phyloP scores from a whole-genome alignment of 1,140 invertebrate genomes.

The Apolygus lucorum region DNA sequence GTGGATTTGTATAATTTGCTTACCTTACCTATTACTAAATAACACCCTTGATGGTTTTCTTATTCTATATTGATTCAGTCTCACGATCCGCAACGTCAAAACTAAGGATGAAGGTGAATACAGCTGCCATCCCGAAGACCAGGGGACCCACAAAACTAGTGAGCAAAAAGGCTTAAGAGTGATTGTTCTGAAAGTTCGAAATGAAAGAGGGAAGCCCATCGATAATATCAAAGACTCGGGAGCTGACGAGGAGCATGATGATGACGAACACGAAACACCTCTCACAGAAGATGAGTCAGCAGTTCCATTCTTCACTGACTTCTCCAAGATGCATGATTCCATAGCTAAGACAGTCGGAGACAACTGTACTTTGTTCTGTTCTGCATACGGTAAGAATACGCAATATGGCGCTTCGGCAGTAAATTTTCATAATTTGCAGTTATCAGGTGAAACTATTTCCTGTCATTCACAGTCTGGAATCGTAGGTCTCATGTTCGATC shows the following conservation, averaged over 20 bases:
- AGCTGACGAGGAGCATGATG: background rate
- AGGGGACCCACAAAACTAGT: background rate
- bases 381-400: constrained; percentile 26
- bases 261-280: constrained; percentile 19
- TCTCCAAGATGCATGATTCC: constrained; percentile 23
- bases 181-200: background rate
- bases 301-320: constrained; percentile 27
- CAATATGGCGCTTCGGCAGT: no score
- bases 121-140: constrained; percentile 14
- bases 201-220: background rate
- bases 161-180: background rate
- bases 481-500: no score
- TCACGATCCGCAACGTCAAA: constrained; percentile 25
- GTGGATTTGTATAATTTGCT: background rate
- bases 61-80: constrained; percentile 3
- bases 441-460: no score
- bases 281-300: constrained; percentile 17
- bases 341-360: constrained; percentile 21
- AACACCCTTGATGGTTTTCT: background rate
- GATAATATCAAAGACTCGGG: background rate
- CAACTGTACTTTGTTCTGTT: constrained; percentile 22
- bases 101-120: constrained; percentile 26
- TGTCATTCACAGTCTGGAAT: no score
- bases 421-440: no score
- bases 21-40: background rate